Conservation (phyloP, 64 coral and sea anemone genomes). For the Hydrozoanthus tunicans region DNA sequence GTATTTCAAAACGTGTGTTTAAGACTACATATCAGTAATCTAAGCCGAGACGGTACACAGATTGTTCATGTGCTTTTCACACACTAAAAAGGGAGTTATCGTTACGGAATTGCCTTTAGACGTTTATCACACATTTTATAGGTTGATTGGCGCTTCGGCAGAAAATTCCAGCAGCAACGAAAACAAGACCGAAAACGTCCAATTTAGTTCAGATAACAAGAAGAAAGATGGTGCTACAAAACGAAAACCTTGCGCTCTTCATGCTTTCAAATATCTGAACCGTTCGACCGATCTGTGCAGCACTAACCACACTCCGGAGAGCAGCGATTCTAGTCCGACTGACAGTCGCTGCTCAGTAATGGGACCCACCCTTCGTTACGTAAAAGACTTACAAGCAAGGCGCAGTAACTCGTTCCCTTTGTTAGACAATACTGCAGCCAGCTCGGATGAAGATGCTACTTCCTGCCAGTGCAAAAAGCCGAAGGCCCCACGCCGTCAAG, state of each 20-base stretch:
- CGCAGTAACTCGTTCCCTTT: constrained; percentile 21
- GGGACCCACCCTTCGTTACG: neutral
- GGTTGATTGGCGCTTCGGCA: neutral
- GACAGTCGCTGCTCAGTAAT: neutral
- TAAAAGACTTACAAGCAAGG: neutral
- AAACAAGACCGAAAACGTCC: neutral
- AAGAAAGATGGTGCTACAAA: neutral
- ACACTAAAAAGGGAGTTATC: neutral
- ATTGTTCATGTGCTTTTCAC: neutral
- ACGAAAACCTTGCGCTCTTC: neutral
- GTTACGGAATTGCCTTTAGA: neutral
- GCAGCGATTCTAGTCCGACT: neutral
- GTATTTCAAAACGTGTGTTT: too few relatives aligned
- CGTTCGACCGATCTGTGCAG: constrained; percentile 4
- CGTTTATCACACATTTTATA: neutral
- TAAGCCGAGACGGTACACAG: too few relatives aligned
- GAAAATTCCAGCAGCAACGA: neutral
- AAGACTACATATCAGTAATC: too few relatives aligned
- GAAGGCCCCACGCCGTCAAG: neutral
- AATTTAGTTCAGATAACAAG: neutral
- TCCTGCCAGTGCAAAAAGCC: constrained; percentile 12
- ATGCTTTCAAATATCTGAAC: constrained; percentile 22
- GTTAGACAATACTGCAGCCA: neutral
- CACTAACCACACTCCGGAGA: neutral
- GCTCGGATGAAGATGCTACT: neutral